Evolutionary conservation across 2,888 invertebrate species (phyloP), one percentile per base, ranked within the genome.

Genomic region (Drosophila engyochracea): DNA sequence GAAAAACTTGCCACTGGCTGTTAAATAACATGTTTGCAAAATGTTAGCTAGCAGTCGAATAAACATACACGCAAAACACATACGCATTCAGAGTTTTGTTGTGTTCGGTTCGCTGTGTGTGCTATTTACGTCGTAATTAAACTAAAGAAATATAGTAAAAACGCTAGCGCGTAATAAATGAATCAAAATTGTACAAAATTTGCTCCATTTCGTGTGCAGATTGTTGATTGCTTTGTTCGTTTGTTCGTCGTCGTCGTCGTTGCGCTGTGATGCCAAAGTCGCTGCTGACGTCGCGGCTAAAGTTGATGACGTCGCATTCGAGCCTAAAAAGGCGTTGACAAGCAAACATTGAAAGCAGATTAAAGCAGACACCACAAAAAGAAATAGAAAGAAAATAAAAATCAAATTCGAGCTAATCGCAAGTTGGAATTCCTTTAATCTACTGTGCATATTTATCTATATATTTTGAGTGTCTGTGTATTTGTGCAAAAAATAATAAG

Each of bases 241-340:
- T 19, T 19, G 39, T 19, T 39, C 19, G 19, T 10, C 19, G n/a
- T 10, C 41, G 22, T 47, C 16, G 16, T 30, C 5, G 22, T 31
- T 39, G 59, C 25, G 44, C 52, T 59, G 61, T 47, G 61, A 73
- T 69, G 68, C 55, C 35, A 25, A 47, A 57, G 52, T 64, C 57
- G 39, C 37, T 65, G 79, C 74, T 74, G 64, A 78, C 79, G 74
- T 70, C 64, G 82, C 64, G 49, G 64, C 55, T 49, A 52, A 41
- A 69, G 14, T 70, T 79, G 79, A 55, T 79, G 79, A 79, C 79
- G 79, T 79, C 82, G 81, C 78, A 67, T 52, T 64, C 70, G 22
- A 73, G 49, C 59, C 64, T 55, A 68, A 72, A 69, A 70, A 80
- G 83, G 77, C 81, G 83, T 85, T 83, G 86, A 89, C 88, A 76